Evolutionary conservation across 2,113 vertebrate species (phyloP), one percentile per base, ranked within the genome.

Genomic region (Athene cunicularia): DNA sequence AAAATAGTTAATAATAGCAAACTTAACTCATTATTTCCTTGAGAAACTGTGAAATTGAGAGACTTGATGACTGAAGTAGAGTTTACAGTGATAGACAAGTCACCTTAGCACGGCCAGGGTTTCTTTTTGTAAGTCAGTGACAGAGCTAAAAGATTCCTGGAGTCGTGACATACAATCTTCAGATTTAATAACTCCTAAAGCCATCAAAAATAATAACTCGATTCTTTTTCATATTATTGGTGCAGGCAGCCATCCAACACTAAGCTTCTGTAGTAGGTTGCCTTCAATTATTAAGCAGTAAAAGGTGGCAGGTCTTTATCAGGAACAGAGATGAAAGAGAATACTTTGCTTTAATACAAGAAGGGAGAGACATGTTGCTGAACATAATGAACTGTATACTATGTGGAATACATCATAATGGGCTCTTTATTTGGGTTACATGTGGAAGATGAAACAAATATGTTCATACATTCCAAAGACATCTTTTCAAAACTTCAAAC

Each of bases 251-350:
- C 80, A 74, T 96, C 82, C 88, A 88, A 86, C 81, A 92, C 74
- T 88, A 95, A 92, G 70, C 90, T 91, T 96, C 91, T 87, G 80
- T 86, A 94, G 86, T 66, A 94, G 92, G 90, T 75, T 95, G 94
- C 58, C 79, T 96, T 97, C 93, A 97, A 97, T 97, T 97, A 97
- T 97, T 97, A 95, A 97, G 89, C 92, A 95, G 92, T 33, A 83
- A 94, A 90, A 97, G 94, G 95, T 92, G 91, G 64, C 97, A 97
- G 89, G 95, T 95, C 93, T 97, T 97, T 95, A 95, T 89, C 71
- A 92, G 87, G 86, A 96, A 56, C 30, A 43, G 81, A 94, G 92
- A 97, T 97, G 80, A 97, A 97, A 97, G 95, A 95, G 95, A 97
- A 97, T 97, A 72, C 21, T 95, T 71, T 66, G 47, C 95, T 97